phyloP scores from a whole-genome alignment of 2,888 invertebrate species.

The Lasioglossum leucozonium region DNA sequence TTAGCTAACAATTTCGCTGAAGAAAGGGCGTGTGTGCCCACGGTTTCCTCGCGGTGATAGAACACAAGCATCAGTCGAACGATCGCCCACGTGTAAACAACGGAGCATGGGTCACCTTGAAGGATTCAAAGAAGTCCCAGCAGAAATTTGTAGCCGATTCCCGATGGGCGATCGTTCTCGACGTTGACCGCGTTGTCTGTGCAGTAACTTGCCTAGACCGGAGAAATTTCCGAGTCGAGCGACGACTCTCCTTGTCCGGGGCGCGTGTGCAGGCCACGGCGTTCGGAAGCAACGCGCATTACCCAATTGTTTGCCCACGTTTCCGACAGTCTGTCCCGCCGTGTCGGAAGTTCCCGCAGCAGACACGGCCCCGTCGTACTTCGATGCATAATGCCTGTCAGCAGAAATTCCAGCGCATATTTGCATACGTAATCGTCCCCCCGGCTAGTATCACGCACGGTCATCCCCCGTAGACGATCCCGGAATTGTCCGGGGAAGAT shows the following conservation, averaged over 20 bases:
- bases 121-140: background rate
- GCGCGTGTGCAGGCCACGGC: conserved; percentile 12
- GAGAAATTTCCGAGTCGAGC: conserved; percentile 42
- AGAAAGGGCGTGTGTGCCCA: background rate
- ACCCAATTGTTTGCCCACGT: conserved; percentile 75
- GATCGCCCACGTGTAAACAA: background rate
- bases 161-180: conserved; percentile 2
- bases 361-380: conserved; percentile 65
- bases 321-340: conserved; percentile 73
- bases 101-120: background rate
- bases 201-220: conserved; percentile 25
- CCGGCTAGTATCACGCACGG: conserved; percentile 67
- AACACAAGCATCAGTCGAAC: background rate
- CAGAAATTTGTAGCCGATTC: background rate
- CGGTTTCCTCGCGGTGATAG: background rate
- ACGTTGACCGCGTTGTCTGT: conserved; percentile 13
- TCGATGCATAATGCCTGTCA: conserved; percentile 67
- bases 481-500: background rate
- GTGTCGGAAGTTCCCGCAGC: conserved; percentile 74
- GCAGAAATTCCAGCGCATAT: conserved; percentile 75
- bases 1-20: background rate
- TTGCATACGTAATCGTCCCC: conserved; percentile 75
- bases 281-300: conserved; percentile 62
- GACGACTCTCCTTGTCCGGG: conserved; percentile 19
- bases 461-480: conserved; percentile 45